Evolutionary conservation across 2,113 vertebrate genomes (phyloP), one percentile per base, ranked within the genome.

Genomic region (Megaceryle maxima): DNA sequence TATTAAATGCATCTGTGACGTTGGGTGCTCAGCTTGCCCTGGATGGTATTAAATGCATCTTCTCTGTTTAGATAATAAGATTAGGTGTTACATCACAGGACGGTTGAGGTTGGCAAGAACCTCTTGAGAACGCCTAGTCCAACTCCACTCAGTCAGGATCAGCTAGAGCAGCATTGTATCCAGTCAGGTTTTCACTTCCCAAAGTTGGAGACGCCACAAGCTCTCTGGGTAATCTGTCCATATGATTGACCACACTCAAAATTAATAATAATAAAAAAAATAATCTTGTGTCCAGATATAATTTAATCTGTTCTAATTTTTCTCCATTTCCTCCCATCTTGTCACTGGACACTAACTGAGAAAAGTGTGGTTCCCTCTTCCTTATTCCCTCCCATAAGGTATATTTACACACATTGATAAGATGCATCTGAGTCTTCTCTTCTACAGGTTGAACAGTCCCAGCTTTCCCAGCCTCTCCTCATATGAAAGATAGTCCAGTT

Each of bases 11-110:
- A 14, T 16, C n/a, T 44, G 16, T 83, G 35, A 88, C 2, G 0
- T 0, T 66, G 46, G 37, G 25, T 33, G 26, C 18, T 25, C 1
- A 0, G 16, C 19, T 25, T 84, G 35, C 7, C 24, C 39, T 62
- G 73, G 17, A 43, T 66, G 22, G 4, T 67, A 2, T 50, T 66
- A 87, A 24, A 21, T 56, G 19, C 20, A 14, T 16, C n/a, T 70
- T 79, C 33, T 69, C 53, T 57, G 15, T 37, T 53, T 44, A 56
- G 31, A 13, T 50, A 76, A 43, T 22, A 74, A 14, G 35, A 48
- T 67, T 20, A 62, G n/a, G 16, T 72, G 20, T 29, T 55, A 18
- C 14, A 51, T n/a, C n/a, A 64, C 13, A 91, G 63, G 22, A 81
- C 55, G n/a, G 15, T n/a, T 78, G 35, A 89, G 5, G 15, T 77